Evolutionary conservation across 1,140 invertebrate species (phyloP), one percentile per base, ranked within the genome.

Genomic region (Drosophila cardini): DNA sequence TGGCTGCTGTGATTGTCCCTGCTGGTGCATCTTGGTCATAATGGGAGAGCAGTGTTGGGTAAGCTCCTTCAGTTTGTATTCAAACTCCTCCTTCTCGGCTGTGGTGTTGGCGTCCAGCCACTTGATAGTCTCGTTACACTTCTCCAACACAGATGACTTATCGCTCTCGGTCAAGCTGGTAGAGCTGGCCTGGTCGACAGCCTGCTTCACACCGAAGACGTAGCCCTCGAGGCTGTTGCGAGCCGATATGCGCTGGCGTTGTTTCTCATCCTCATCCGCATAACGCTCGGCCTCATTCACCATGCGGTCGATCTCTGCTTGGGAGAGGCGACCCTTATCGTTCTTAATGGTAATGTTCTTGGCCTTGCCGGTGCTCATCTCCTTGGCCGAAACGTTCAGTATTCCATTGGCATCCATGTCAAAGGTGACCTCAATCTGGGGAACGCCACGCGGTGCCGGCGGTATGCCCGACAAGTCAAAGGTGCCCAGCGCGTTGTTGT

Each of bases 291-390:
- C 86, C 60, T 90, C 86, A 69, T 73, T 79, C 6, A 90, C 83
- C 86, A 90, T 90, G 63, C 86, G 80, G 62, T 97, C 96, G 80
- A 97, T 97, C 72, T 97, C 96, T 21, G 96, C 95, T 84, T 97
- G 96, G 7, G 94, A 94, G 4, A 97, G 92, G 58, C 97, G 94
- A 40, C 96, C 96, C 86, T 97, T 97, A 90, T 97, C 96, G 85
- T 97, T 97, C 34, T 95, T 96, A 69, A 97, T 97, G 11, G 95
- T 96, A 76, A 97, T 97, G 85, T 97, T 96, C 93, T 94, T 61
- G 92, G 94, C 45, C 94, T 93, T 93, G 4, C 93, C 93, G 0
- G 93, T 94, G 56, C 93, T 93, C 65, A 92, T 93, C 77, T 95
- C 94, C 64, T 93, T 93, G 16, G 94, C 94, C 0, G 94, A 93